These are phyloP conservation scores for Pristionchus exspectatus DNA, from an alignment of 2,888 invertebrate genomes.

Conservation along the genomic window DNA sequence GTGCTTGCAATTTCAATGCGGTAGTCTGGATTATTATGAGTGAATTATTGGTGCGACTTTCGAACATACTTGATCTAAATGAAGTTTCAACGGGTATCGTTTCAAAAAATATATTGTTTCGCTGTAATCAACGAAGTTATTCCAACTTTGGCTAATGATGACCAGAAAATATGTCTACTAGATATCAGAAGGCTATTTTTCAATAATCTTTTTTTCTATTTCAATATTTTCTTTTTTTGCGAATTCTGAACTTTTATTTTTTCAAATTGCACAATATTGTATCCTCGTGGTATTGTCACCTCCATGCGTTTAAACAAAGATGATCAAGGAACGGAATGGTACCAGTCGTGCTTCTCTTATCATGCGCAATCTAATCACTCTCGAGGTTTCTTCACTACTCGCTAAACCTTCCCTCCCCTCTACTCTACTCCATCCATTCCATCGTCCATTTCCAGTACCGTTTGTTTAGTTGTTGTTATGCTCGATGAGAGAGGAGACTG, in stretches of 20 bases:
- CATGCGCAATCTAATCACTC: slow-evolving; percentile 26
- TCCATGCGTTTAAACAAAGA: too few species aligned
- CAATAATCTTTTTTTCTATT: too few species aligned
- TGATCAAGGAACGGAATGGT: background rate
- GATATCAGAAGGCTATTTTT: too few species aligned
- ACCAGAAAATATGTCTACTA: too few species aligned
- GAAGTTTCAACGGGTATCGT: too few species aligned
- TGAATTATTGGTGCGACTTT: background rate
- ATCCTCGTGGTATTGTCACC: too few species aligned
- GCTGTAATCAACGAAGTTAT: too few species aligned
- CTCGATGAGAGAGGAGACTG: background rate
- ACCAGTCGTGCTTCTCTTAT: background rate
- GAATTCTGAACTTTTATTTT: too few species aligned
- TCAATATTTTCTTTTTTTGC: too few species aligned
- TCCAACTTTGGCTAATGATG: too few species aligned
- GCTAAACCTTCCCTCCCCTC: background rate
- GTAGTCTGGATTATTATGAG: background rate
- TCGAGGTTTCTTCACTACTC: slow-evolving; percentile 10
- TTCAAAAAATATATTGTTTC: too few species aligned
- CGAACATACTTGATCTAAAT: background rate
- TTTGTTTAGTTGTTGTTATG: slow-evolving; percentile 39
- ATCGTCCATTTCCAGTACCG: slow-evolving; percentile 22
- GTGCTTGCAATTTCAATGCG: background rate
- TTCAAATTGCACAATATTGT: too few species aligned
- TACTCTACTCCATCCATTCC: background rate